Conservation (phyloP, 2,113 vertebrate genomes). For the Tachysurus vachellii region DNA sequence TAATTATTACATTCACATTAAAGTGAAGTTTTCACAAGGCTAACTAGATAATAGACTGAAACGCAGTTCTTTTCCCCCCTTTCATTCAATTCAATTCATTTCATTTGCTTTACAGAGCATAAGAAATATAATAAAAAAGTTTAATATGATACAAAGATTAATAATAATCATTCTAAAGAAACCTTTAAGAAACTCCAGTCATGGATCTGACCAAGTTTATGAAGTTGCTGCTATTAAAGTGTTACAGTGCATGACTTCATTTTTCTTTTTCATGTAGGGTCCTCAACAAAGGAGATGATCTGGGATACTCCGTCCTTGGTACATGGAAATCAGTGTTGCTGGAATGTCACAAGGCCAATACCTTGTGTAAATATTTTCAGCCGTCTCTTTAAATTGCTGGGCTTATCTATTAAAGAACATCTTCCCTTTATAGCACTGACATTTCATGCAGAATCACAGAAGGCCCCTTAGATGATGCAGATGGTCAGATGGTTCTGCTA, state of each 20-base stretch:
- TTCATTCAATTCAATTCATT: too few relatives aligned
- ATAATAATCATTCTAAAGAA: not conserved
- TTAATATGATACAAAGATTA: too few relatives aligned
- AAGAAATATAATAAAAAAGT: not conserved
- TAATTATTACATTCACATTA: not conserved
- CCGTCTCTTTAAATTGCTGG: constrained; percentile 24
- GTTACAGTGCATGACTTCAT: not conserved
- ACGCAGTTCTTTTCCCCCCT: not conserved
- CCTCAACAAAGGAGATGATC: not conserved
- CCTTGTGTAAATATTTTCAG: constrained; percentile 1
- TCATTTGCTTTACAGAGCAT: not conserved
- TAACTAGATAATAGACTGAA: not conserved
- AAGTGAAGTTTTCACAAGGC: not conserved
- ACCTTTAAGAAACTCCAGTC: not conserved
- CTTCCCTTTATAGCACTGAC: constrained; percentile 33
- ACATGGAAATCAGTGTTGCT: not conserved
- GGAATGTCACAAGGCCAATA: not conserved
- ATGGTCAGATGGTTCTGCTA: not conserved
- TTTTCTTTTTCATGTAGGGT: not conserved
- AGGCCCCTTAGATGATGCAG: not conserved
- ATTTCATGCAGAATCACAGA: constrained; percentile 34
- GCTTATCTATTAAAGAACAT: constrained; percentile 30
- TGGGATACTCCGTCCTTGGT: not conserved
- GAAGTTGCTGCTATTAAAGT: not conserved
- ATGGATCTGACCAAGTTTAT: not conserved